Evolutionary conservation across 2,888 invertebrate genomes (phyloP), one percentile per base, ranked within the genome.

Genomic region (Eupithecia inturbata): DNA sequence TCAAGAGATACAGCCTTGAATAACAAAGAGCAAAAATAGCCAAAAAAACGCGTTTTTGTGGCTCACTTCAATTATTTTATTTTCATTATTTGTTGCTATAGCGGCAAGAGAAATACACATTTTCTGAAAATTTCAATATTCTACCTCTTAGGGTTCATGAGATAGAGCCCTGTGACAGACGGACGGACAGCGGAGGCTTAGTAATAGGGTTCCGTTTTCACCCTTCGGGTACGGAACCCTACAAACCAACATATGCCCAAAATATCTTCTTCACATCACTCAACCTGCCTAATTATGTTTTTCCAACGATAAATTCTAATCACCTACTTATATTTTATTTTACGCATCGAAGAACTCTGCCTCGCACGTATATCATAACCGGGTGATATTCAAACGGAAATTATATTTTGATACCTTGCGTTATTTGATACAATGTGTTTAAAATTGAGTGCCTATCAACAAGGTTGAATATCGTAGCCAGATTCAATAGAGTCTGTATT

Each of bases 391-490:
- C 64, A n/a, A 45, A 67, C 49, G 73, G 63, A 73, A 70, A 73
- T 73, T 49, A 73, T 73, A 67, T 73, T 63, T 53, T 67, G 31
- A 67, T 73, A 73, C 67, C 67, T 73, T 67, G 60, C 73, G 73
- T 67, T 73, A 66, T 60, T 71, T 39, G 68, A 57, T 69, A 73
- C 69, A 57, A 33, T 26, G 57, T 68, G 49, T 72, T 72, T 68
- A 60, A 60, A 69, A 73, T 73, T 68, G 68, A 72, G 68, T 68
- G 62, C 68, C 71, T 62, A 71, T 67, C 68, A 63, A 63, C 41
- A 36, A 22, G 19, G 41, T 45, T 28, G 31, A n/a, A 64, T 66
- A 66, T 66, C 16, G 66, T 39, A 26, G 26, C 22, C 66, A 66
- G 39, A 66, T 66, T 66, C 66, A 66, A 66, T 66, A 39, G 66